A percentile compares a stretch with the other conserved stretches of the same genome.
phyloP scores from a whole-genome alignment of 2,113 vertebrate species.

The Lepidothrix coronata region DNA sequence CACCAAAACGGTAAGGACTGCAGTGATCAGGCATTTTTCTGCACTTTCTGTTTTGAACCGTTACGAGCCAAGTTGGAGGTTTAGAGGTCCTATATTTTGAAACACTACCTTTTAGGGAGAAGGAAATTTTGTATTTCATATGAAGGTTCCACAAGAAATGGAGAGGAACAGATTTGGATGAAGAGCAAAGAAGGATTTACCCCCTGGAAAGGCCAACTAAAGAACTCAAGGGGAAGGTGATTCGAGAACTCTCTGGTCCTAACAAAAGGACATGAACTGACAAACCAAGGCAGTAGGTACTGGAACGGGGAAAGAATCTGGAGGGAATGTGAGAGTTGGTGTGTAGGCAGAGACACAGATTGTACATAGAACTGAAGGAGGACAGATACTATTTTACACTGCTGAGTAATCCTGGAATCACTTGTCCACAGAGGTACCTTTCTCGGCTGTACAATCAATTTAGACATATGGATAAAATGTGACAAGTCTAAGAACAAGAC shows the following conservation, averaged over 20 bases:
- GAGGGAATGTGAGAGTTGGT: neutral
- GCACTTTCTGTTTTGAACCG: neutral
- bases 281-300: neutral
- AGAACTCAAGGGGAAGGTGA: neutral
- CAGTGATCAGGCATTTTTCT: neutral
- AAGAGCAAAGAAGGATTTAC: neutral
- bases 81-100: neutral
- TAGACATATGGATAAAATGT: neutral
- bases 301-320: neutral
- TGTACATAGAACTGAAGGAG: conserved; percentile 15
- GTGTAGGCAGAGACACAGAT: conserved; percentile 39
- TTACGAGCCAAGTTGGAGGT: neutral
- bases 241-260: neutral
- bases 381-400: neutral
- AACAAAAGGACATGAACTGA: neutral
- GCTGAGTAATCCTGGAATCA: conserved; percentile 22
- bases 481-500: neutral
- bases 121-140: neutral
- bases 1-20: neutral
- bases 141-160: neutral
- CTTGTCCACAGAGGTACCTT: conserved; percentile 2
- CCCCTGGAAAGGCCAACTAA: neutral
- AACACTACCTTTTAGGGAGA: neutral
- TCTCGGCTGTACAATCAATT: neutral
- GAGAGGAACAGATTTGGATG: neutral